Evolutionary conservation across 2,888 invertebrate genomes (phyloP), one percentile per base, ranked within the genome.

Genomic region (Kryphioiulus occultus): DNA sequence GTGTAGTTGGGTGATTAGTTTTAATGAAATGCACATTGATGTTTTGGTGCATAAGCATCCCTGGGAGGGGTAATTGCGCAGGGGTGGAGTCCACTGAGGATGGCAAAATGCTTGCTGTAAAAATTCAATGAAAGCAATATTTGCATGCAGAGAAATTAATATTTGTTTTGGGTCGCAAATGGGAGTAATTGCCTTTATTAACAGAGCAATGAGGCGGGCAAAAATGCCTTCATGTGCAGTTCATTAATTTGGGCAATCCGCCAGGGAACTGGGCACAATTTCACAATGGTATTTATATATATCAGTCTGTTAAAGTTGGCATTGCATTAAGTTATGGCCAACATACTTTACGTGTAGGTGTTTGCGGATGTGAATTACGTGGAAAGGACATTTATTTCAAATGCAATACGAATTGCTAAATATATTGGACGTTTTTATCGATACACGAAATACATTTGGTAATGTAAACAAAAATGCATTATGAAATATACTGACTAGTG

Each of bases 181-280:
- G 68, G 68, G 68, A 68, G 68, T n/a, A 68, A 68, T 68, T 68
- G 68, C 68, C 68, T 68, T 68, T n/a, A 68, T 68, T 68, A 68
- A 68, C 68, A 68, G 26, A 26, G 68, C 68, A 68, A 26, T 26
- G 26, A 68, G 68, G 26, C 10, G 26, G 68, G 68, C 68, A 26
- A 68, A 68, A 22, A 26, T 10, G 26, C 26, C 12, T 26, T 26
- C 68, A 15, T 59, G 22, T 12, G 68, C 22, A 68, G 26, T 68
- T 68, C 68, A 68, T 68, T 68, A 68, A 26, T 68, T 26, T 26
- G 9, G 68, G 12, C 68, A 26, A 68, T 68, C 26, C 68, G 26
- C 68, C 26, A 26, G 68, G 68, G 26, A 68, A 26, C 68, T 26
- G 12, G 68, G 26, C 10, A n/a, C 26, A 68, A 68, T 68, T 68